These are phyloP conservation scores for Lordiphosa stackelbergi DNA, from an alignment of 1,140 invertebrate species.

Conservation along the genomic window DNA sequence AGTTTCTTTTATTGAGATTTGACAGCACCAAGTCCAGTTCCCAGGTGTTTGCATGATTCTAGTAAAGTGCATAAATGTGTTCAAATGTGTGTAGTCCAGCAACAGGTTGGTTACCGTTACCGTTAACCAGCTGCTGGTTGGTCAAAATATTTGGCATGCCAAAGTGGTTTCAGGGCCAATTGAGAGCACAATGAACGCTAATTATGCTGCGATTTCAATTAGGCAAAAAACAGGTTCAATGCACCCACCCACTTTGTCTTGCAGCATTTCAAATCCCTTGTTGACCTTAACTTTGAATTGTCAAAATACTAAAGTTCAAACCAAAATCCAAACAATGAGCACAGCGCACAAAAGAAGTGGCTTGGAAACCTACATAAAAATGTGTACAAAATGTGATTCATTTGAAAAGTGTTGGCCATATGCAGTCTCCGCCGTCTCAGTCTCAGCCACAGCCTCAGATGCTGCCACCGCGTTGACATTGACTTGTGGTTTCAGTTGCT, in stretches of 20 bases:
- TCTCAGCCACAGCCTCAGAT: constrained; percentile 21
- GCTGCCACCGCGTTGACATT: constrained; percentile 65
- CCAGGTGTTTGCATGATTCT: constrained; percentile 54
- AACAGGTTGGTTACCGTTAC: constrained; percentile 31
- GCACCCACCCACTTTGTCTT: constrained; percentile 34
- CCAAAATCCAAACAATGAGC: constrained; percentile 28
- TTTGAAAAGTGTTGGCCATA: constrained; percentile 38
- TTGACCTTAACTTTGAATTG: constrained; percentile 75
- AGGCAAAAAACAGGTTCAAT: constrained; percentile 53
- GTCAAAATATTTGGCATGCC: constrained; percentile 13
- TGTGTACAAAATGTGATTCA: constrained; percentile 28
- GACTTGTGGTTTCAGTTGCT: constrained; percentile 69
- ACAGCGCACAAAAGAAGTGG: constrained; percentile 42
- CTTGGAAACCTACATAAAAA: constrained; percentile 43
- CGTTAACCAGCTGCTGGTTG: not conserved
- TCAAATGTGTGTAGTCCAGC: constrained; percentile 38
- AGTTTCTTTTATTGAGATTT: constrained; percentile 40
- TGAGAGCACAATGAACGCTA: constrained; percentile 62
- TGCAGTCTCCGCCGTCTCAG: constrained; percentile 19
- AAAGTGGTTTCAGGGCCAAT: constrained; percentile 50
- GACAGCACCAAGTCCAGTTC: constrained; percentile 10
- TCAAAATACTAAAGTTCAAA: constrained; percentile 72
- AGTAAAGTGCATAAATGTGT: constrained; percentile 46
- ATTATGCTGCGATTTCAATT: constrained; percentile 52
- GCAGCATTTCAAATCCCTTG: constrained; percentile 74